These are phyloP conservation scores for Micromys minutus DNA, from an alignment of 2,113 vertebrate species.

Conservation along the genomic window DNA sequence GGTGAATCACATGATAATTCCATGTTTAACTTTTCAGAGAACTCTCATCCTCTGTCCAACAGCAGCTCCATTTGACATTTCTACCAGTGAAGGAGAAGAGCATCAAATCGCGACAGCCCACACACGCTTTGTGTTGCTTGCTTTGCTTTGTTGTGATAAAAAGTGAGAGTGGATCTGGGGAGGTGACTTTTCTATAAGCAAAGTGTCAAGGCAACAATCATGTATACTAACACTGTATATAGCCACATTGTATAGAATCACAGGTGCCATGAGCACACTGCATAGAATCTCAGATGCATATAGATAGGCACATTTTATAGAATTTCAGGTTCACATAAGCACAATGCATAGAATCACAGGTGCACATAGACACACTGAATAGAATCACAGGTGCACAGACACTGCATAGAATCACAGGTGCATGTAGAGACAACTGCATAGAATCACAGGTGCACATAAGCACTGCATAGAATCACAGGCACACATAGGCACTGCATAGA, in stretches of 20 bases:
- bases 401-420: neutral
- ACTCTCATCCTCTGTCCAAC: neutral
- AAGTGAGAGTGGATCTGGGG: no score
- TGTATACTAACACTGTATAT: neutral
- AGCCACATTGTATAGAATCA: no score
- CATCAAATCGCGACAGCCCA: neutral
- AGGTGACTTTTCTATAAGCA: neutral
- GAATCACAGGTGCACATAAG: no score
- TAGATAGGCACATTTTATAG: no score
- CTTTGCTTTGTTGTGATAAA: neutral
- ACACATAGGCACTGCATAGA: accelerated
- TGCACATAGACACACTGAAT: no score
- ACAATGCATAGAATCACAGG: neutral
- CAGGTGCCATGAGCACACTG: accelerated
- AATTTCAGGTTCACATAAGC: no score
- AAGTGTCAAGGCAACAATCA: neutral
- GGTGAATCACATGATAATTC: neutral
- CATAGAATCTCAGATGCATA: neutral
- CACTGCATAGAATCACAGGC: neutral
- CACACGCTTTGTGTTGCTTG: neutral
- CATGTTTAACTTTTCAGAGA: neutral
- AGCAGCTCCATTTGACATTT: neutral
- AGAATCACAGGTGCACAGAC: neutral
- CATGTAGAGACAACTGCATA: neutral
- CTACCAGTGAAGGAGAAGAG: no score